These are phyloP conservation scores for Alcedo quadribrachys DNA, from an alignment of 2,797 vertebrate genomes.

Conservation along the genomic window DNA sequence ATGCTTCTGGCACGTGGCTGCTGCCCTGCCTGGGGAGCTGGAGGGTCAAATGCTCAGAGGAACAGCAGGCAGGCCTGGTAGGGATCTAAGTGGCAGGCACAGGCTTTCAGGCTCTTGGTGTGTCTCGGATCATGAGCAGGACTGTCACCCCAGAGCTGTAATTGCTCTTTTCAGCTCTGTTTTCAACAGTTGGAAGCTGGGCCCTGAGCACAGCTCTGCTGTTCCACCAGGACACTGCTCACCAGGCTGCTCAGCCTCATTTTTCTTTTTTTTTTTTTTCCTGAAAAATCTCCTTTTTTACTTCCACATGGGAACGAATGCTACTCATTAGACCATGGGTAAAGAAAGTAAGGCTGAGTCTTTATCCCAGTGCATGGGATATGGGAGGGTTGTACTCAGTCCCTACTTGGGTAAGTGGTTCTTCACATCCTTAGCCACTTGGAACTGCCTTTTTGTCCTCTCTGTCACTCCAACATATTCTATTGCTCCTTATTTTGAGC, in stretches of 20 bases:
- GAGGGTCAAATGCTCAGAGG: neutral
- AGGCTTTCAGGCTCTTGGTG: neutral
- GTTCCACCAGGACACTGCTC: neutral
- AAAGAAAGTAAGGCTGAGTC: neutral
- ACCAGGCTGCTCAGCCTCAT: neutral
- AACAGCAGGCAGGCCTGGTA: neutral
- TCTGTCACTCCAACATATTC: neutral
- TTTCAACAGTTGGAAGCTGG: neutral
- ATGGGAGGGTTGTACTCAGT: neutral
- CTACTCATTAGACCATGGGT: neutral
- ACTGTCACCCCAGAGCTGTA: neutral
- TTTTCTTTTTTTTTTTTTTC: neutral
- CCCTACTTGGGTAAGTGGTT: neutral
- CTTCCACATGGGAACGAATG: neutral
- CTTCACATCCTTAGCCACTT: neutral
- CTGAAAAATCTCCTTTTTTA: neutral
- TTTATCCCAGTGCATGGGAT: neutral
- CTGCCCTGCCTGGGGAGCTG: neutral
- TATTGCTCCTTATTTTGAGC: neutral
- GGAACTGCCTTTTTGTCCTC: neutral
- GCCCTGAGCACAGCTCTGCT: neutral
- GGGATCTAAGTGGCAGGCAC: neutral
- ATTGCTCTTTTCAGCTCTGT: neutral
- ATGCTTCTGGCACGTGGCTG: neutral
- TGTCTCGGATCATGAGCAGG: neutral